Percentiles rank a stretch among this genome's conserved stretches.
These are phyloP conservation scores for Druon quercuslanigerum DNA, from an alignment of 1,140 invertebrate species.

Conservation along the genomic window DNA sequence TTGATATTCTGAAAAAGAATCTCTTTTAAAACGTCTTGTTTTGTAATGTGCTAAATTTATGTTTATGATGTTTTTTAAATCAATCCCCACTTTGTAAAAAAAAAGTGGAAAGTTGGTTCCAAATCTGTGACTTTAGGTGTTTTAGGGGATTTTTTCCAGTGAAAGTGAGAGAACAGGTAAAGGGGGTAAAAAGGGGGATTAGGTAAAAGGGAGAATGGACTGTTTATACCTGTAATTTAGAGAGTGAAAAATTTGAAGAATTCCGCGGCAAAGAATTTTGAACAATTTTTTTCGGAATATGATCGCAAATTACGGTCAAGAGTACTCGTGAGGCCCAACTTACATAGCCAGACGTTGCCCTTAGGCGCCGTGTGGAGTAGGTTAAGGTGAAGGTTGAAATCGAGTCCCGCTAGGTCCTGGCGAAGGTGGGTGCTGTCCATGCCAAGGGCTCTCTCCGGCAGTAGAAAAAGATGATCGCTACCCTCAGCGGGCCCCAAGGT, in stretches of 20 bases:
- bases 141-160: too few relatives aligned
- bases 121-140: too few relatives aligned
- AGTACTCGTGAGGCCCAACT: constrained; percentile 63
- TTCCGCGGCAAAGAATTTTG: constrained; percentile 24
- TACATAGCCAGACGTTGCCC: constrained; percentile 81
- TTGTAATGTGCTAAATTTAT: too few relatives aligned
- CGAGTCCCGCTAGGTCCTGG: constrained; percentile 78
- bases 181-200: too few relatives aligned
- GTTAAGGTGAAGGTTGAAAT: constrained; percentile 77
- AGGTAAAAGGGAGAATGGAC: too few relatives aligned
- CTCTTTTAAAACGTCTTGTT: too few relatives aligned
- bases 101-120: too few relatives aligned
- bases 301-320: neutral
- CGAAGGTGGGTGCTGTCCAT: constrained; percentile 78
- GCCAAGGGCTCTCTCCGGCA: constrained; percentile 78
- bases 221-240: neutral
- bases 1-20: too few relatives aligned
- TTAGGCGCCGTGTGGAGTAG: constrained; percentile 77
- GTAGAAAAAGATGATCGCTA: constrained; percentile 78
- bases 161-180: too few relatives aligned
- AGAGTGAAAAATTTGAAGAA: constrained; percentile 29
- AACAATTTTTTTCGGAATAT: constrained; percentile 10
- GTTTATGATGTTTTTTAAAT: too few relatives aligned
- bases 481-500: constrained; percentile 75
- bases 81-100: too few relatives aligned